phyloP scores from a whole-genome alignment of 2,113 vertebrate genomes.

The Gallinago media region DNA sequence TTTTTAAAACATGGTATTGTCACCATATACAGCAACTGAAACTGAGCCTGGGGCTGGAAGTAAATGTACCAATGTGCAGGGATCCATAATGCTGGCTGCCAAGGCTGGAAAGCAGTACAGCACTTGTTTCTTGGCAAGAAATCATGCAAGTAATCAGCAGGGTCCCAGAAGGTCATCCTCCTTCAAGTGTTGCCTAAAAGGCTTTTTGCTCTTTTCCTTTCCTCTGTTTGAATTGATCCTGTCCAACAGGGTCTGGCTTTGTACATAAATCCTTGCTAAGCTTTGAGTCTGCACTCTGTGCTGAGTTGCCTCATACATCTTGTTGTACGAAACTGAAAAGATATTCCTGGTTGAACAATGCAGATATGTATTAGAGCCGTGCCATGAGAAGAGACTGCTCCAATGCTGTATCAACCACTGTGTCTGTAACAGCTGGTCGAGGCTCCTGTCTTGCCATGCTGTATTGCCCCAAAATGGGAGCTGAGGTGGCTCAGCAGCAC shows the following conservation, averaged over 20 bases:
- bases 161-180: constrained; percentile 52
- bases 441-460: neutral
- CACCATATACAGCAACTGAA: neutral
- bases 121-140: constrained; percentile 53
- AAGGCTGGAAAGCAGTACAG: neutral
- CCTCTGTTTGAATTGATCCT: constrained; percentile 37
- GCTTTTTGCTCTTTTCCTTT: constrained; percentile 32
- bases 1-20: neutral
- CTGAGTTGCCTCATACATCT: neutral
- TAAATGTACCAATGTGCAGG: neutral
- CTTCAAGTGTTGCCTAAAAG: constrained; percentile 46
- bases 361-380: neutral
- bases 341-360: neutral
- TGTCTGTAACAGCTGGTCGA: neutral
- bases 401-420: neutral
- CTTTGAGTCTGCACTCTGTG: neutral
- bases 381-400: neutral
- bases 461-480: neutral
- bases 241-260: constrained; percentile 26
- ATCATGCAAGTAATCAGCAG: constrained; percentile 52
- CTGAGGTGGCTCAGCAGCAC: neutral
- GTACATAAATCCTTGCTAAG: constrained; percentile 37
- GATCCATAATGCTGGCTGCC: constrained; percentile 10
- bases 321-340: neutral
- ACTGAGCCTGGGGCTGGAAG: neutral